phyloP scores from a whole-genome alignment of 2,888 invertebrate genomes.

The Eumerus sabulonum region DNA sequence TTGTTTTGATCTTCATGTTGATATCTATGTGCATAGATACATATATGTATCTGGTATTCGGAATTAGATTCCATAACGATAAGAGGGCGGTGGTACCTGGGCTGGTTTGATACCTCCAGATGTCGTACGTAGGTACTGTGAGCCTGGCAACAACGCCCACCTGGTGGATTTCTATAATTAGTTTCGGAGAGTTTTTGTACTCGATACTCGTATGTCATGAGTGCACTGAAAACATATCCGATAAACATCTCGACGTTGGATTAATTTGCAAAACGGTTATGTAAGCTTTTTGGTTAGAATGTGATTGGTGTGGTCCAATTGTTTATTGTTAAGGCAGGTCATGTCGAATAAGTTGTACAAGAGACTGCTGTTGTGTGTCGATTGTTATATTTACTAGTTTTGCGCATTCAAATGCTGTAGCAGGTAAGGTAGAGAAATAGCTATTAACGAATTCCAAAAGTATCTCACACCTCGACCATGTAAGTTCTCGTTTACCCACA shows the following conservation, averaged over 20 bases:
- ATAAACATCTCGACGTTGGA: conserved; percentile 29
- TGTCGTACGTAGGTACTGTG: neutral
- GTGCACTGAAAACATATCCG: neutral
- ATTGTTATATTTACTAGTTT: too few species aligned
- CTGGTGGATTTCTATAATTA: conserved; percentile 39
- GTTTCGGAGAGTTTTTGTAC: conserved; percentile 24
- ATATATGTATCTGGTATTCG: conserved; percentile 5
- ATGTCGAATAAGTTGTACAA: too few species aligned
- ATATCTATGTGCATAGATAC: conserved; percentile 18
- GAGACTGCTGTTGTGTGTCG: too few species aligned
- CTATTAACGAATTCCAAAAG: too few species aligned
- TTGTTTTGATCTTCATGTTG: conserved; percentile 52
- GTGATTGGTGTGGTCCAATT: too few species aligned
- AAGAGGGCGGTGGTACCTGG: neutral
- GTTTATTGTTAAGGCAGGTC: too few species aligned
- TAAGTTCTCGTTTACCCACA: too few species aligned
- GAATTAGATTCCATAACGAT: conserved; percentile 56
- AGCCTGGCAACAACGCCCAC: conserved; percentile 31
- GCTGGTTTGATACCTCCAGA: conserved; percentile 13
- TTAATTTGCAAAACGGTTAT: conserved; percentile 38
- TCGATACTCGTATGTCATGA: neutral
- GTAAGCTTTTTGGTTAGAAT: conserved; percentile 3
- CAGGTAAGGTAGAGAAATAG: too few species aligned
- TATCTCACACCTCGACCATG: too few species aligned
- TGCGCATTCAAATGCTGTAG: too few species aligned